Percentiles rank a stretch among this genome's conserved stretches.
Evolutionary conservation across 2,113 vertebrate genomes (phyloP).

Genomic region (Parus major): DNA sequence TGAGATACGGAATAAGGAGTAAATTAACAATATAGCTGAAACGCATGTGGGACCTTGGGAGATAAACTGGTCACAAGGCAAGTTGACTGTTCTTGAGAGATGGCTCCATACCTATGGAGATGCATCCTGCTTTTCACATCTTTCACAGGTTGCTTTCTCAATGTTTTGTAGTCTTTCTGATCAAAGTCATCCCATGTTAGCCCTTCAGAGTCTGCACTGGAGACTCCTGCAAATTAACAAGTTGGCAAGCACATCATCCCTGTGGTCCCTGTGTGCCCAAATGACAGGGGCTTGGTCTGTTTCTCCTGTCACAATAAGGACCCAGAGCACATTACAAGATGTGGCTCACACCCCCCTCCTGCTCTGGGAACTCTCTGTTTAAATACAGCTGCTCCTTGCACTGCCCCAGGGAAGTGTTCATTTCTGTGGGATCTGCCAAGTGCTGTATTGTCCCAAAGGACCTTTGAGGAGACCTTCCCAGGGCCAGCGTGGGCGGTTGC

Average conservation of each 20-base stretch:
- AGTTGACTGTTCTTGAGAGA: neutral
- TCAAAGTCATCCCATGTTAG: neutral
- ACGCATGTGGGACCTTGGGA: neutral
- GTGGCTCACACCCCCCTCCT: neutral
- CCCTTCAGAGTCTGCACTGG: neutral
- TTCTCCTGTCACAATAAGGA: neutral
- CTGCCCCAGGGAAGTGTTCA: neutral
- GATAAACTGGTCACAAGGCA: neutral
- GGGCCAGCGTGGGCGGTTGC: fast-evolving
- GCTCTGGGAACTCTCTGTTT: neutral
- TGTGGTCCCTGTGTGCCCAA: neutral
- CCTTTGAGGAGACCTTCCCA: neutral
- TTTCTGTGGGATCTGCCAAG: neutral
- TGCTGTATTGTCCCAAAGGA: neutral
- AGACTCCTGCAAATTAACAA: neutral
- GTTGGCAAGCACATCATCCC: neutral
- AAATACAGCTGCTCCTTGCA: neutral
- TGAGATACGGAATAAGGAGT: neutral
- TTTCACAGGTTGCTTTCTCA: neutral
- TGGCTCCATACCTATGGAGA: neutral
- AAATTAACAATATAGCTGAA: neutral
- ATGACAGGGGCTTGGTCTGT: neutral
- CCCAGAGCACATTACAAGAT: neutral
- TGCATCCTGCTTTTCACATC: neutral
- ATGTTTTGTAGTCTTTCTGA: neutral